Evolutionary conservation across 2,888 invertebrate genomes (phyloP).

Genomic region (Nysson spinosus): DNA sequence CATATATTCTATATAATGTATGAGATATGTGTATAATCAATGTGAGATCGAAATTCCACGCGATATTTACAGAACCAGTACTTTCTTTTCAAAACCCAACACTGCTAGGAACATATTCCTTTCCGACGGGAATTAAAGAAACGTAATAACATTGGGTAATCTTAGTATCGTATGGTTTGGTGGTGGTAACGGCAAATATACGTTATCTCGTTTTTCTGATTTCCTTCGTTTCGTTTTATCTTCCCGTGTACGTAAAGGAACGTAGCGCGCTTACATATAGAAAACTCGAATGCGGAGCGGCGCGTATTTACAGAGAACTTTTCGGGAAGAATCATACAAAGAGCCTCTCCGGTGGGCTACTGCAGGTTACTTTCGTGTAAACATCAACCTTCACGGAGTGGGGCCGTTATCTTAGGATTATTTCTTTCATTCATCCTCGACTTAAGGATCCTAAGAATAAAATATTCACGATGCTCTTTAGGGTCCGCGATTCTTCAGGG

Average conservation of each 20-base stretch:
- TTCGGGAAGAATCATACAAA: constrained; percentile 40
- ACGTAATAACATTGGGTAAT: constrained; percentile 6
- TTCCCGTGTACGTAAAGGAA: constrained; percentile 50
- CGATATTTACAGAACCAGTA: too few species aligned
- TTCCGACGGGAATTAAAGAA: neutral
- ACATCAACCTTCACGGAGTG: constrained; percentile 36
- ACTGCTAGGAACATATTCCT: neutral
- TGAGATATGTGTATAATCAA: too few species aligned
- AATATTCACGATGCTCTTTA: constrained; percentile 63
- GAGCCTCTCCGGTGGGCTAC: constrained; percentile 34
- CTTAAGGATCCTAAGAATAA: constrained; percentile 69
- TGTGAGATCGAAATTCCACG: too few species aligned
- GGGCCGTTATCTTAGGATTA: constrained; percentile 61
- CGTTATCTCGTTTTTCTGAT: constrained; percentile 38
- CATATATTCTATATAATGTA: too few species aligned
- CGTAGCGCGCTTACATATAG: constrained; percentile 39
- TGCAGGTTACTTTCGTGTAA: constrained; percentile 57
- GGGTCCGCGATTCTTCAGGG: constrained; percentile 41
- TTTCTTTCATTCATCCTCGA: constrained; percentile 59
- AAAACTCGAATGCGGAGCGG: constrained; percentile 39
- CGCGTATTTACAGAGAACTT: constrained; percentile 56
- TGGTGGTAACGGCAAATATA: constrained; percentile 10
- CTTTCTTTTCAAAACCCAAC: neutral
- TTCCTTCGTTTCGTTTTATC: constrained; percentile 45
- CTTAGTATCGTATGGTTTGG: constrained; percentile 2